Percentiles rank a stretch among this genome's conserved stretches.
Evolutionary conservation across 2,797 vertebrate genomes (phyloP).

Genomic region (Hybognathus amarus): DNA sequence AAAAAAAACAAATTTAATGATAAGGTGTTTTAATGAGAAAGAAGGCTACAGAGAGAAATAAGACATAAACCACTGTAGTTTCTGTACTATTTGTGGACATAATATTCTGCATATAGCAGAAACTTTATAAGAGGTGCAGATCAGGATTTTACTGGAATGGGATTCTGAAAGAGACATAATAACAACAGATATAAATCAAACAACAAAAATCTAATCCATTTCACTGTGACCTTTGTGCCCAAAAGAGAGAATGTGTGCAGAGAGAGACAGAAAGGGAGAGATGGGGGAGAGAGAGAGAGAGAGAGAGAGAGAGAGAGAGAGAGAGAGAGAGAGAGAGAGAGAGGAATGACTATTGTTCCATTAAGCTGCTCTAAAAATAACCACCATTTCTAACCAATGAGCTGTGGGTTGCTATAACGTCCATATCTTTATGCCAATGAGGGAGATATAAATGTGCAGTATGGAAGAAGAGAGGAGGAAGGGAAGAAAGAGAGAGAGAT

Average conservation of each 20-base stretch:
- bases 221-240: slow-evolving; percentile 51
- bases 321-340: slow-evolving; percentile 42
- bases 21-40: slow-evolving; percentile 42
- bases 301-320: slow-evolving; percentile 40
- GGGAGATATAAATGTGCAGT: slow-evolving; percentile 50
- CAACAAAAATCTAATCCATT: slow-evolving; percentile 54
- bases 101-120: not conserved
- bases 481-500: slow-evolving; percentile 39
- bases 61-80: not conserved
- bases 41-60: slow-evolving; percentile 25
- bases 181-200: slow-evolving; percentile 54
- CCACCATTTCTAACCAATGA: slow-evolving; percentile 50
- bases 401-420: slow-evolving; percentile 55
- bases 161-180: slow-evolving; percentile 47
- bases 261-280: slow-evolving; percentile 29
- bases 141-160: slow-evolving; percentile 39
- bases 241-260: slow-evolving; percentile 34
- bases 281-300: no score
- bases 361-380: slow-evolving; percentile 60
- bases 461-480: slow-evolving; percentile 42
- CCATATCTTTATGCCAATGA: slow-evolving; percentile 59
- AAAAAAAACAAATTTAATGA: slow-evolving; percentile 24
- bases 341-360: slow-evolving; percentile 59
- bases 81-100: slow-evolving; percentile 28
- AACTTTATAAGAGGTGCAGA: slow-evolving; percentile 11